A percentile compares a stretch with the other conserved stretches of the same genome.
Conservation (phyloP, 2,113 vertebrate species). For the Cryptomyrus ogoouensis region DNA sequence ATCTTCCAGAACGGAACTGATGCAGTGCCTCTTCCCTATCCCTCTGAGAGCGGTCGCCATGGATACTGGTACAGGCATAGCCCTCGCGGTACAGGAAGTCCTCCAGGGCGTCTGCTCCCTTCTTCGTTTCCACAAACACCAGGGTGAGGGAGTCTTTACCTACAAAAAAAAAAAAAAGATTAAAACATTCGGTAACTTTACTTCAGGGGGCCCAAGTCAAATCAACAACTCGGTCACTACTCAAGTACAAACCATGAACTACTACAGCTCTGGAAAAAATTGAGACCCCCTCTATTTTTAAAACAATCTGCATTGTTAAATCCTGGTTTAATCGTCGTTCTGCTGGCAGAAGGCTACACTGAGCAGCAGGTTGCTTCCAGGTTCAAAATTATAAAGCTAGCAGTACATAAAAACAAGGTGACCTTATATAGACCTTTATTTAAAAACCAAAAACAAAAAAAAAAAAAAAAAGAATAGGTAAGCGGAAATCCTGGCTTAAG, state of each 20-base stretch:
- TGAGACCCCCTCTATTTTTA: background rate
- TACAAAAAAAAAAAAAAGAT: conserved; percentile 37
- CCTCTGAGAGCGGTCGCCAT: conserved; percentile 90
- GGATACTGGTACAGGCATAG: conserved; percentile 94
- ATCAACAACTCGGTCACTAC: background rate
- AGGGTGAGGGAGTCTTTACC: conserved; percentile 91
- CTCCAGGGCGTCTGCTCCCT: conserved; percentile 89
- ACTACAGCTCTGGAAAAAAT: background rate
- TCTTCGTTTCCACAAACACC: conserved; percentile 98
- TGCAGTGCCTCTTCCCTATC: conserved; percentile 92
- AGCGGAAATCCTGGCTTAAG: background rate
- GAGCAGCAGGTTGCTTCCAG: too few species aligned
- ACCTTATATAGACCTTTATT: background rate
- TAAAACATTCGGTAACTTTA: background rate
- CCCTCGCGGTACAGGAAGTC: conserved; percentile 92
- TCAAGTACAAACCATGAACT: background rate
- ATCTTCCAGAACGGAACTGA: conserved; percentile 93
- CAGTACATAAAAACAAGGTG: too few species aligned
- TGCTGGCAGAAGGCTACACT: too few species aligned
- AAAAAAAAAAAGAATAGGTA: background rate
- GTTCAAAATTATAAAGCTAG: too few species aligned
- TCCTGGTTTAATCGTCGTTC: too few species aligned
- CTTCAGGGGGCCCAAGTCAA: background rate
- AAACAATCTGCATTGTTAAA: too few species aligned
- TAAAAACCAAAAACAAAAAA: background rate